Evolutionary conservation across 1,140 invertebrate genomes (phyloP).

Genomic region (Euglossa dilemma): DNA sequence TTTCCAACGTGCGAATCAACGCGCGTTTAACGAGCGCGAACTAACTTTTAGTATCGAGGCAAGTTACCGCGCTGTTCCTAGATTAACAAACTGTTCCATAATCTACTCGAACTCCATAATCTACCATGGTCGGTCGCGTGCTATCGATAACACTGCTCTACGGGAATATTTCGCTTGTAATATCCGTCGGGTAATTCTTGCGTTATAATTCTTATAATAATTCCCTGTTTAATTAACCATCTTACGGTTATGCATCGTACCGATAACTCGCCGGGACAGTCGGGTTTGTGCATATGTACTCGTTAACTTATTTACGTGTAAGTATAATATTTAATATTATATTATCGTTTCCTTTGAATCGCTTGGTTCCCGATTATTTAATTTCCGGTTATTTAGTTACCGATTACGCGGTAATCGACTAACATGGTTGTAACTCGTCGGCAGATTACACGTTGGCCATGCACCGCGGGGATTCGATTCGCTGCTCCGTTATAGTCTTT

Average conservation of each 20-base stretch:
- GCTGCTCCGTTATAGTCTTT: slow-evolving; percentile 21
- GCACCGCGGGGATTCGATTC: not conserved
- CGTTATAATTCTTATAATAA: too few species aligned
- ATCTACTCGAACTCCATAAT: slow-evolving; percentile 8
- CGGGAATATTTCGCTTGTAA: too few species aligned
- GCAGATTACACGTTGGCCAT: not conserved
- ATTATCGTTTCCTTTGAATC: not conserved
- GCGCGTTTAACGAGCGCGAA: not conserved
- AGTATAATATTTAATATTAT: too few species aligned
- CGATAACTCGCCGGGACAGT: too few species aligned
- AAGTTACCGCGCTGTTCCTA: not conserved
- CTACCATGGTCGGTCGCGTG: not conserved
- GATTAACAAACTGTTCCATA: not conserved
- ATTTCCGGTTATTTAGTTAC: not conserved
- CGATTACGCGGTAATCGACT: slow-evolving; percentile 1
- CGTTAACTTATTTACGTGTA: too few species aligned
- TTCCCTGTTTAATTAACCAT: not conserved
- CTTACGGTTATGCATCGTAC: too few species aligned
- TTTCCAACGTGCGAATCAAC: too few species aligned
- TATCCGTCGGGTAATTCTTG: too few species aligned
- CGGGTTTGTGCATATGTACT: too few species aligned
- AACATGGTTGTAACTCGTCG: slow-evolving; percentile 11
- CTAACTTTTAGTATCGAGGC: too few species aligned
- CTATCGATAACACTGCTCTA: slow-evolving; percentile 26
- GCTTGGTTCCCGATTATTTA: not conserved